A percentile compares a stretch with the other conserved stretches of the same genome.
These are phyloP conservation scores for Zygaena filipendulae DNA, from an alignment of 2,888 invertebrate genomes.

Conservation along the genomic window DNA sequence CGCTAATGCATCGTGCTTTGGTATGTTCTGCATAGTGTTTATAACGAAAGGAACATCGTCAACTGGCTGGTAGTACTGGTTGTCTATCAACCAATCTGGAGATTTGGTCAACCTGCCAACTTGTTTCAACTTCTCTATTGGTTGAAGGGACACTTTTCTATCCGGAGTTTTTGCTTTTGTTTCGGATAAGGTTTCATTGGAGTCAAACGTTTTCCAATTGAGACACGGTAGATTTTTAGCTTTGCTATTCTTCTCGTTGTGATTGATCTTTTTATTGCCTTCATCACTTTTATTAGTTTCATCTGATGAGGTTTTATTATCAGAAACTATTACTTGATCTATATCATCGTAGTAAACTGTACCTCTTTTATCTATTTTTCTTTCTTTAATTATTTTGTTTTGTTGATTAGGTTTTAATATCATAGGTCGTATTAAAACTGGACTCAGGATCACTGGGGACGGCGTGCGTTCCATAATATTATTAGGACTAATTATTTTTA, in stretches of 20 bases:
- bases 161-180: slow-evolving; percentile 22
- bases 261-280: slow-evolving; percentile 24
- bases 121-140: slow-evolving; percentile 18
- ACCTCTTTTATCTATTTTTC: slow-evolving; percentile 26
- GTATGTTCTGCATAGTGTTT: slow-evolving; percentile 30
- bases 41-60: slow-evolving; percentile 46
- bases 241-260: slow-evolving; percentile 44
- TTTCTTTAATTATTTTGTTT: slow-evolving; percentile 15
- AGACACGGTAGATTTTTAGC: slow-evolving; percentile 34
- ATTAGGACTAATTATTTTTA: slow-evolving; percentile 28
- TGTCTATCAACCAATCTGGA: slow-evolving; percentile 45
- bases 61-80: slow-evolving; percentile 52
- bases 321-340: slow-evolving; percentile 33
- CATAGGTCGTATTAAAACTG: slow-evolving; percentile 46
- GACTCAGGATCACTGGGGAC: slow-evolving; percentile 47
- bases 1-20: slow-evolving; percentile 15
- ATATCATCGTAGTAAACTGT: slow-evolving; percentile 52
- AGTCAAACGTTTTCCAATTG: slow-evolving; percentile 30
- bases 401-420: slow-evolving; percentile 28
- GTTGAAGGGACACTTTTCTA: slow-evolving; percentile 19
- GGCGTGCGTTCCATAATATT: slow-evolving; percentile 29
- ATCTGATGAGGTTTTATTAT: slow-evolving; percentile 14
- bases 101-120: slow-evolving; percentile 38
- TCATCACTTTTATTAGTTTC: slow-evolving; percentile 18
- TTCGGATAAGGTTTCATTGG: slow-evolving; percentile 29